Conservation (phyloP, 1,140 invertebrate genomes). For the Cherax destructor region DNA sequence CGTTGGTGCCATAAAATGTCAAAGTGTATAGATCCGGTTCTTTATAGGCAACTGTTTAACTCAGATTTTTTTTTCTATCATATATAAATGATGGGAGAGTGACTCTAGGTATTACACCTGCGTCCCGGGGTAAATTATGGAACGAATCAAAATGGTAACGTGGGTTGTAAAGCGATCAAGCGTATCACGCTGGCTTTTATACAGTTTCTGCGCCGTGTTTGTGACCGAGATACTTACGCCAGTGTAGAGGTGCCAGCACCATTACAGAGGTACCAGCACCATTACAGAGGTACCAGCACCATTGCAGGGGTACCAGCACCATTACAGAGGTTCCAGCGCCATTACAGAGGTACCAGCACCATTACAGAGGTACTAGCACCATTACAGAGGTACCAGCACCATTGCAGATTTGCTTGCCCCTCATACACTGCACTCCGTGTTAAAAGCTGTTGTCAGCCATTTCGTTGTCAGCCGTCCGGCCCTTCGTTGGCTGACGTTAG, state of each 20-base stretch:
- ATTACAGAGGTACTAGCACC: no score
- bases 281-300: background rate
- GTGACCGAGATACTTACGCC: slow-evolving; percentile 6
- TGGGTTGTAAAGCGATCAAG: background rate
- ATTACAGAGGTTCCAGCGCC: no score
- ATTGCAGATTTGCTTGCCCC: no score
- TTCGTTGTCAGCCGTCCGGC: no score
- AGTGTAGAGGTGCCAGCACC: no score
- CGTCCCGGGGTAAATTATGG: background rate
- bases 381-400: no score
- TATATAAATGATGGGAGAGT: background rate
- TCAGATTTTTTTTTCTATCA: background rate
- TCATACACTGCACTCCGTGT: no score
- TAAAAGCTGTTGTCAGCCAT: no score
- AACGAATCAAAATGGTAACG: slow-evolving; percentile 32
- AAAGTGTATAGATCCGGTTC: slow-evolving; percentile 1
- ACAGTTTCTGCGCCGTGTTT: slow-evolving; percentile 20
- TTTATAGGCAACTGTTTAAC: slow-evolving; percentile 13
- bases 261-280: background rate
- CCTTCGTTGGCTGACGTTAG: no score
- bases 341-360: no score
- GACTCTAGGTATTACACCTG: background rate
- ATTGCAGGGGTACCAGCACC: no score
- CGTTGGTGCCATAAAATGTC: slow-evolving; percentile 9
- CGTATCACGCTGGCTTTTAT: slow-evolving; percentile 7